A percentile compares a stretch with the other conserved stretches of the same genome.
Evolutionary conservation across 64 coral and sea anemone species (phyloP).

Genomic region (Cladopsammia gracilis): DNA sequence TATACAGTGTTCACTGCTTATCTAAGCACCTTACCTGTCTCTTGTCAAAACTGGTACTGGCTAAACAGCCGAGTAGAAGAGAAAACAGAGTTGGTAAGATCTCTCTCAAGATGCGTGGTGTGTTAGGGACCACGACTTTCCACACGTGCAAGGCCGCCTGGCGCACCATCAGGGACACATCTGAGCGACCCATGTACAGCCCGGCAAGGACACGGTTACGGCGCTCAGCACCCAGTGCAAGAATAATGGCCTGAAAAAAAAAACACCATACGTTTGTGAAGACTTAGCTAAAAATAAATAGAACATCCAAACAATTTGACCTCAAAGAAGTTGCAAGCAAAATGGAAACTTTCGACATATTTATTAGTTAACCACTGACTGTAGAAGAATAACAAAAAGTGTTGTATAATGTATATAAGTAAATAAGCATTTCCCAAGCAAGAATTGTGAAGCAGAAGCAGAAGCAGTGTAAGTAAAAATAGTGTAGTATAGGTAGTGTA

Average conservation of each 20-base stretch:
- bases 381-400: too few species aligned
- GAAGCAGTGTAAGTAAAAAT: too few species aligned
- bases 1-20: too few species aligned
- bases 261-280: background rate
- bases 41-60: conserved; percentile 97
- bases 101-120: conserved; percentile 91
- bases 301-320: too few species aligned
- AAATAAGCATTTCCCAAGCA: too few species aligned
- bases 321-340: too few species aligned
- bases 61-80: conserved; percentile 90
- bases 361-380: too few species aligned
- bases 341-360: too few species aligned
- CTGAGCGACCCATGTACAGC: conserved; percentile 99
- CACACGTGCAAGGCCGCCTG: conserved; percentile 97
- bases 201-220: conserved; percentile 98
- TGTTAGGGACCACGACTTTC: conserved; percentile 99
- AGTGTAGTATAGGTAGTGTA: too few species aligned
- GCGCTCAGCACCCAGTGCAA: conserved; percentile 83
- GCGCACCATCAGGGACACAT: conserved; percentile 95
- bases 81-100: conserved; percentile 98
- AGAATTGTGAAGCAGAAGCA: too few species aligned
- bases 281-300: background rate
- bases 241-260: conserved; percentile 85
- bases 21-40: conserved; percentile 73
- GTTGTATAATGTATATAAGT: too few species aligned